Percentiles rank a stretch among this genome's conserved stretches.
phyloP scores from a whole-genome alignment of 1,140 invertebrate genomes.

The Drosophila eugracilis region DNA sequence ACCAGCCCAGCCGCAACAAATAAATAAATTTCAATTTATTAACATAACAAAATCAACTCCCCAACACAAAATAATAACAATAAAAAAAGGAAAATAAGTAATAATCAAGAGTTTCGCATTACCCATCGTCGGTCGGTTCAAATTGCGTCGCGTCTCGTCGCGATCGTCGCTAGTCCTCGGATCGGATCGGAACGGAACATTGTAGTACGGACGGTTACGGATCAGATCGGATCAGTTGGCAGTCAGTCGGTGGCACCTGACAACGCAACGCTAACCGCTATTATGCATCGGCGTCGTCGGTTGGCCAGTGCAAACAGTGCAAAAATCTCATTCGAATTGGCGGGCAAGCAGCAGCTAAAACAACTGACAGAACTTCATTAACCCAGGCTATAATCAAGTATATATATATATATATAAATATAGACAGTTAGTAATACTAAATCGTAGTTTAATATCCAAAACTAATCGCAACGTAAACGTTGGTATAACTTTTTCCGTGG shows the following conservation, averaged over 20 bases:
- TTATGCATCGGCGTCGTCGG: constrained; percentile 75
- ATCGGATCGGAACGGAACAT: constrained; percentile 27
- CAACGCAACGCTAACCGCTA: constrained; percentile 45
- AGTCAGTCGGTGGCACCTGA: constrained; percentile 38
- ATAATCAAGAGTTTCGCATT: constrained; percentile 27
- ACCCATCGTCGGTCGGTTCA: constrained; percentile 29
- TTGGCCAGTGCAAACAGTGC: constrained; percentile 53
- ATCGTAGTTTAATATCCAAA: constrained; percentile 5
- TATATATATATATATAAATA: too few species aligned
- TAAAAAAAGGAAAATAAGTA: constrained; percentile 6
- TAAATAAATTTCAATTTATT: constrained; percentile 69
- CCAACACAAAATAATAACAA: constrained; percentile 3
- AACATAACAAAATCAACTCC: constrained; percentile 54
- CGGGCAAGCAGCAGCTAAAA: constrained; percentile 58
- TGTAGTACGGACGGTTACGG: constrained; percentile 28
- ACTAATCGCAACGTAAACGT: background rate
- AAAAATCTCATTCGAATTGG: constrained; percentile 67
- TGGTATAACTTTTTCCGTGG: constrained; percentile 13
- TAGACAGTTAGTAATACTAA: constrained; percentile 18
- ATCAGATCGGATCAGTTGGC: constrained; percentile 36
- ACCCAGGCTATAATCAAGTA: background rate
- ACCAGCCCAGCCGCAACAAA: constrained; percentile 1
- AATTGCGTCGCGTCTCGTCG: constrained; percentile 35
- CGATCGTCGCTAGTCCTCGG: constrained; percentile 32
- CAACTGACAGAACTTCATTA: constrained; percentile 35